Conservation (phyloP, 2,888 invertebrate genomes). For the Enchytraeus crypticus region DNA sequence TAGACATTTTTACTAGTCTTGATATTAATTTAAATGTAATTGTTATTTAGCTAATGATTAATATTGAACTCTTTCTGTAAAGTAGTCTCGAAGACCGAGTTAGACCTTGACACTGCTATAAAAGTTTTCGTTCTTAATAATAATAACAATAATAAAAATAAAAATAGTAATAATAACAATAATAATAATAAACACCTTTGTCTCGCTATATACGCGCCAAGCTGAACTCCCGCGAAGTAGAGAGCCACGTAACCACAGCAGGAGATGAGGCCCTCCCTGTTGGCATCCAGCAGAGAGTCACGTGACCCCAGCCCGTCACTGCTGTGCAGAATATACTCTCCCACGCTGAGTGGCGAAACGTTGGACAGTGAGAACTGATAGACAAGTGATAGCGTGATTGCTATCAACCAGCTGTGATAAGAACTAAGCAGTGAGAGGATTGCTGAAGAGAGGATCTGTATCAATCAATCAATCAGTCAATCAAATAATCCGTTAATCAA, state of each 20-base stretch:
- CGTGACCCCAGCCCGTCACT: constrained; percentile 34
- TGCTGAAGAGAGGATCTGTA: constrained; percentile 58
- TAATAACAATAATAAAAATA: no score
- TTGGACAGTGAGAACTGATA: constrained; percentile 67
- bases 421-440: constrained; percentile 55
- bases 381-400: constrained; percentile 54
- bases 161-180: no score
- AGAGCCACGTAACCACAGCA: constrained; percentile 73
- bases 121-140: no score
- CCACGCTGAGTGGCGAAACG: constrained; percentile 58
- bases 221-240: constrained; percentile 62
- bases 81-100: not conserved
- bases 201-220: constrained; percentile 36
- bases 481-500: not conserved
- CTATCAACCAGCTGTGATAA: constrained; percentile 49
- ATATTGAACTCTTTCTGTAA: no score
- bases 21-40: no score
- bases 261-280: constrained; percentile 83
- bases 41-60: no score
- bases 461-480: not conserved
- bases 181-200: no score
- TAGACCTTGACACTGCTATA: constrained; percentile 29
- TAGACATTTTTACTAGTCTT: no score
- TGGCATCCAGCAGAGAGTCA: constrained; percentile 63
- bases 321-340: constrained; percentile 59